phyloP scores from a whole-genome alignment of 2,888 invertebrate genomes.

The Conchocele bisecta region DNA sequence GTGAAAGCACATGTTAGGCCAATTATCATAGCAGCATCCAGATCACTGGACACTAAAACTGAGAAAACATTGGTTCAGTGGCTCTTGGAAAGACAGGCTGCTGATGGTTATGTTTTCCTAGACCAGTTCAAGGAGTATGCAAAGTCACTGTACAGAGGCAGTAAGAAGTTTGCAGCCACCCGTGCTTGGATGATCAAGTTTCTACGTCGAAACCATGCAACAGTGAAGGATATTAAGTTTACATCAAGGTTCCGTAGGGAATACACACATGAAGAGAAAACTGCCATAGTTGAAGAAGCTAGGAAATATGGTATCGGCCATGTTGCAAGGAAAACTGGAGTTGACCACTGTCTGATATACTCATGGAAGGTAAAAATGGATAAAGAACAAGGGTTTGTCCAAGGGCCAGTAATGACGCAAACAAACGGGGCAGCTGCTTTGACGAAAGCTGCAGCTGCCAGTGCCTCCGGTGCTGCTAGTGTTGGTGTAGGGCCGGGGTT shows the following conservation, averaged over 20 bases:
- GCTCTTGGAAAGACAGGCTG: slow-evolving; percentile 39
- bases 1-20: slow-evolving; percentile 8
- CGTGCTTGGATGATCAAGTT: slow-evolving; percentile 57
- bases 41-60: slow-evolving; percentile 50
- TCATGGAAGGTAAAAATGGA: slow-evolving; percentile 48
- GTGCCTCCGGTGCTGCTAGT: not conserved
- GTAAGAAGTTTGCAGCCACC: slow-evolving; percentile 57
- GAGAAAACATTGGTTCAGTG: slow-evolving; percentile 56
- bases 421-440: no score
- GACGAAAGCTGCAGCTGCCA: not conserved
- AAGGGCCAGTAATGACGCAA: no score
- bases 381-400: slow-evolving; percentile 35
- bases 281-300: slow-evolving; percentile 47
- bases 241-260: slow-evolving; percentile 55
- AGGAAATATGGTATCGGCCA: slow-evolving; percentile 47
- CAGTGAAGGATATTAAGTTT: slow-evolving; percentile 46
- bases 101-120: slow-evolving; percentile 54
- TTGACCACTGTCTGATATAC: slow-evolving; percentile 52
- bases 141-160: slow-evolving; percentile 52
- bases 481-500: slow-evolving; percentile 1
- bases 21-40: slow-evolving; percentile 52
- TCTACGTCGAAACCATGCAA: slow-evolving; percentile 45
- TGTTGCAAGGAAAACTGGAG: slow-evolving; percentile 49
- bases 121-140: slow-evolving; percentile 53
- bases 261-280: slow-evolving; percentile 51